A percentile compares a stretch with the other conserved stretches of the same genome.
Conservation (phyloP, 2,797 vertebrate species). For the Lepilemur septentrionalis region DNA sequence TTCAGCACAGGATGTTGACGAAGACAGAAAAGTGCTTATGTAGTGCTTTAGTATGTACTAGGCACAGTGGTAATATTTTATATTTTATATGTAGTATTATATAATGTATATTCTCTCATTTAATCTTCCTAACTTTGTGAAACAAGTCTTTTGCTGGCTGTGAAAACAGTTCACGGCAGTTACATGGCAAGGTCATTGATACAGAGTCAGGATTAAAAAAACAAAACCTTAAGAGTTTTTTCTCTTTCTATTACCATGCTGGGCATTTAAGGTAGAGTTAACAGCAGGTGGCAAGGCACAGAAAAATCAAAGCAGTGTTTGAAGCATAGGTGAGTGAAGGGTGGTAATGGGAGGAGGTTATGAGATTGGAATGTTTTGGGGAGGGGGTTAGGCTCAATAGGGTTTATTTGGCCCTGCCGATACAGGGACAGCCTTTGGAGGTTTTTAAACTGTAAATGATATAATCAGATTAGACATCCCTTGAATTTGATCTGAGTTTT, state of each 20-base stretch:
- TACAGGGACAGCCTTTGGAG: no score
- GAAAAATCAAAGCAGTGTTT: background rate
- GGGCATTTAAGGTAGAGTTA: background rate
- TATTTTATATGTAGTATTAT: no score
- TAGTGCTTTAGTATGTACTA: background rate
- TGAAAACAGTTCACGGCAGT: background rate
- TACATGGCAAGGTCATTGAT: background rate
- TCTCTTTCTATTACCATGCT: background rate
- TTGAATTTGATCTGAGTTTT: background rate
- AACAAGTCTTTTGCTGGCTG: background rate
- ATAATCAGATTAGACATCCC: background rate
- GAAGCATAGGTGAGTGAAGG: background rate
- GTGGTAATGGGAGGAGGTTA: background rate
- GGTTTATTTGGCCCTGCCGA: background rate
- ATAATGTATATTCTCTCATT: background rate
- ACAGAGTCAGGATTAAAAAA: background rate
- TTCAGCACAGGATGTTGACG: background rate
- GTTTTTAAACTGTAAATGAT: background rate
- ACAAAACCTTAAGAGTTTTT: background rate
- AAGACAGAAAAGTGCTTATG: background rate
- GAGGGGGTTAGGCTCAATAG: background rate
- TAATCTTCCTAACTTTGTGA: background rate
- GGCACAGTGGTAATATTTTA: background rate
- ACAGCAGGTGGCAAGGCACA: background rate
- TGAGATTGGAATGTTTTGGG: background rate